These are phyloP conservation scores for Thunnus albacares DNA, from an alignment of 2,797 vertebrate genomes.

Conservation along the genomic window DNA sequence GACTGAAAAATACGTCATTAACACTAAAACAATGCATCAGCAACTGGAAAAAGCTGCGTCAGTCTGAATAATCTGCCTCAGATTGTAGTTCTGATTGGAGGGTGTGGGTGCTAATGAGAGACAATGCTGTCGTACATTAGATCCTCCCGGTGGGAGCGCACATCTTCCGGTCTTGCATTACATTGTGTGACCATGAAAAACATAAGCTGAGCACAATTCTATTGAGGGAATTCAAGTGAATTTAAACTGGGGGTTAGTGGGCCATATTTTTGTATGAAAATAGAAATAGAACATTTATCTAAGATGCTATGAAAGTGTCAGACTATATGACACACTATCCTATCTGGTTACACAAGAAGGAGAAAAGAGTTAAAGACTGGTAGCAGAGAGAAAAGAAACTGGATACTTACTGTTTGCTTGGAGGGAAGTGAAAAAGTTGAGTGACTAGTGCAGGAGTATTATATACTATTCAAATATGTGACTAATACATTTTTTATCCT, in stretches of 20 bases:
- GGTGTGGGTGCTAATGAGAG: not conserved
- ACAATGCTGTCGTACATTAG: too few species aligned
- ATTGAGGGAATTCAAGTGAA: not conserved
- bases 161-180: not conserved
- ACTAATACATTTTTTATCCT: not conserved
- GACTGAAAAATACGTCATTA: not conserved
- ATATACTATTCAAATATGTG: not conserved
- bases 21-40: not conserved
- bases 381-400: not conserved
- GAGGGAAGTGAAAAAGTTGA: not conserved
- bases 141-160: too few species aligned
- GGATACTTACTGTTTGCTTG: not conserved
- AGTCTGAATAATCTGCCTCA: not conserved
- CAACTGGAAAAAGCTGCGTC: not conserved
- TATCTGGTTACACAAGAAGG: conserved; percentile 3
- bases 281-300: not conserved
- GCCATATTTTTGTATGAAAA: not conserved
- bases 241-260: too few species aligned
- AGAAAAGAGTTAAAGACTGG: not conserved
- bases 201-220: not conserved
- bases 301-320: not conserved
- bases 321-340: not conserved
- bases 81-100: not conserved
- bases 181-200: not conserved
- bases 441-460: not conserved